These are phyloP conservation scores for Anagyrus pseudococci DNA, from an alignment of 2,888 invertebrate genomes.

Conservation along the genomic window DNA sequence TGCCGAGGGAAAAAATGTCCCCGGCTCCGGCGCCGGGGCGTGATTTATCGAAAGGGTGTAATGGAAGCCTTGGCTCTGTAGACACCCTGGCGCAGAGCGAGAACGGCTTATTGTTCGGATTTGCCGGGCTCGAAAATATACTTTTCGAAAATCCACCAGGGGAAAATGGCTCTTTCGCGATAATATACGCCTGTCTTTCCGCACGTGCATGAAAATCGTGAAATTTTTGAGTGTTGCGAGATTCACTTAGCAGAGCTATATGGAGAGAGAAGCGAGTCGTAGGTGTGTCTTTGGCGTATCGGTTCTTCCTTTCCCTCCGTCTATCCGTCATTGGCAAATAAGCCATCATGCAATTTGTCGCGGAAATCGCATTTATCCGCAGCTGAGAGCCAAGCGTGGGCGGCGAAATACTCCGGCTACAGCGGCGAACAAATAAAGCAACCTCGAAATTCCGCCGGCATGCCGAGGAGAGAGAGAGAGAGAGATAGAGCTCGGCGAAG, in stretches of 20 bases:
- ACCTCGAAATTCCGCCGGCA: background rate
- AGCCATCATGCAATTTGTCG: background rate
- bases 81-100: no score
- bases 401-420: background rate
- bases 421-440: background rate
- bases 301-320: background rate
- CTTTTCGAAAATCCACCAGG: no score
- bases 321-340: background rate
- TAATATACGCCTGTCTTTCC: no score
- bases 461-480: background rate
- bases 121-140: no score
- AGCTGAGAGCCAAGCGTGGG: background rate
- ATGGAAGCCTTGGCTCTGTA: constrained; percentile 7
- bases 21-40: constrained; percentile 1
- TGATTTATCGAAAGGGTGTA: constrained; percentile 37
- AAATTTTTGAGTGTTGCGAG: background rate
- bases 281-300: background rate
- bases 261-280: background rate
- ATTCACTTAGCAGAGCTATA: background rate
- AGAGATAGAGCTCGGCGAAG: background rate
- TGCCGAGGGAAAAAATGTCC: background rate
- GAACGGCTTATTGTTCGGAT: no score
- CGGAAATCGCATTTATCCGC: background rate
- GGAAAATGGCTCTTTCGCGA: constrained; percentile 15
- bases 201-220: no score